Base-by-base conservation (phyloP, 2,888 invertebrate genomes). In the Andrena hattorfiana region DNA sequence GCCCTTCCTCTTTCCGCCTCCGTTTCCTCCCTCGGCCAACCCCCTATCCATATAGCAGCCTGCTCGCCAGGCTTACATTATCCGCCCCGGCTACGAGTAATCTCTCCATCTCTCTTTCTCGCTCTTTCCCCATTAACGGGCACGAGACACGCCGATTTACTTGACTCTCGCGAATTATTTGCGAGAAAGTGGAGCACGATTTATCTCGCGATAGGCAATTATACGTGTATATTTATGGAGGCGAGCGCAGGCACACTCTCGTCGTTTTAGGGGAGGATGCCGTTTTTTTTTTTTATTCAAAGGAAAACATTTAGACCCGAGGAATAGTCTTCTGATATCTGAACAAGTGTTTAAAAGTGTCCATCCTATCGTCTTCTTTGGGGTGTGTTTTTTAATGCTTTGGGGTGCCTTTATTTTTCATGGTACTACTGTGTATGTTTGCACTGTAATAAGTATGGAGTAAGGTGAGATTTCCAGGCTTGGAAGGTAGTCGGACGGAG, bases 81-180 rank as follows among this genome's bases (percentile, higher is more conserved):
- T 88, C 83, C 85, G 81, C 83, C 88, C 23, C 86, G 87, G 85
- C 87, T 89, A 87, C 88, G 90, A 90, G 91, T 92, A 91, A 92
- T 91, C 89, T 89, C 88, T 89, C 86, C 76, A 74, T 85, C 73
- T 69, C 76, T 80, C 84, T 86, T 88, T 89, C 85, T 80, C 81
- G 81, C 73, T 71, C 76, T 80, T 83, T 84, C 84, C 86, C 87
- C 86, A 89, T 88, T 88, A 87, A 83, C 85, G 75, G 56, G 82
- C 87, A 83, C 80, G 83, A 75, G 83, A 89, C 83, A 83, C 82
- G 48, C 68, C 82, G 70, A 85, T 78, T 78, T 82, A 72, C 78
- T 74, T 62, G 51, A 69, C 49, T 73, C 70, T 56, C 48, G 54
- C 66, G 73, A 72, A 64, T 81, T 77, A 69, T 60, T 48, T 32